Base-by-base conservation (phyloP, 92 coral and sea anemone genomes). In the Palythoa caribaeorum region DNA sequence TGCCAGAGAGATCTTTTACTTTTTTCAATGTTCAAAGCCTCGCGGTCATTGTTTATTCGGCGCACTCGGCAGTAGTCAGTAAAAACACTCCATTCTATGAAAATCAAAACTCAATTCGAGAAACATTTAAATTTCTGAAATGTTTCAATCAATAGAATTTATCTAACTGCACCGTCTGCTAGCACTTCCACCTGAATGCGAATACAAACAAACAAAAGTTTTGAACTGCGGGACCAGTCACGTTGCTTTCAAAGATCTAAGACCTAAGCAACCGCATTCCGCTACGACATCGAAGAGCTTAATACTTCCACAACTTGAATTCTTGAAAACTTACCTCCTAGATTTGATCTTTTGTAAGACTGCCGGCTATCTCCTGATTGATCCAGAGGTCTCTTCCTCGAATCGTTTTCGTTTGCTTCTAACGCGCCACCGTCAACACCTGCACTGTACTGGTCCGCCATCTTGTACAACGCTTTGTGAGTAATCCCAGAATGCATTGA, bases 381-480 rank as follows among this genome's bases (percentile, higher is more conserved):
- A 65, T 97, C 99, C 81, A 95, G 87, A 59, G 99, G 96, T 85
- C 99, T 90, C 88, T 97, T 97, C 84, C 96, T 91, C 47, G 98
- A 94, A 88, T 97, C 99, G 90, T 84, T 94, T 75, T 94, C 91
- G 80, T 81, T 86, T 81, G 94, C 92, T 79, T 95, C 98, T 5
- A 91, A 86, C 78, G 91, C 91, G 71, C 91, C 90, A 74, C 90
- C 90, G 48, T 95, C 98, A 51, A 92, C 95, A 90, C 93, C 93
- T 65, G 94, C 65, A 84, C 53, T 77, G 85, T 81, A 95, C 91
- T 94, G 98, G 55, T 95, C 98, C 98, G 96, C 98, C 98, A 95
- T 95, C 79, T 95, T 95, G 92, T 66, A 88, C 79, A 88, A 89
- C 88, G 92, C 94, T 92, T 89, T 89, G 93, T 95, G 96, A 90